Percentiles rank a stretch among this genome's conserved stretches.
Conservation (phyloP, 2,797 vertebrate genomes). For the Harpagifer antarcticus region DNA sequence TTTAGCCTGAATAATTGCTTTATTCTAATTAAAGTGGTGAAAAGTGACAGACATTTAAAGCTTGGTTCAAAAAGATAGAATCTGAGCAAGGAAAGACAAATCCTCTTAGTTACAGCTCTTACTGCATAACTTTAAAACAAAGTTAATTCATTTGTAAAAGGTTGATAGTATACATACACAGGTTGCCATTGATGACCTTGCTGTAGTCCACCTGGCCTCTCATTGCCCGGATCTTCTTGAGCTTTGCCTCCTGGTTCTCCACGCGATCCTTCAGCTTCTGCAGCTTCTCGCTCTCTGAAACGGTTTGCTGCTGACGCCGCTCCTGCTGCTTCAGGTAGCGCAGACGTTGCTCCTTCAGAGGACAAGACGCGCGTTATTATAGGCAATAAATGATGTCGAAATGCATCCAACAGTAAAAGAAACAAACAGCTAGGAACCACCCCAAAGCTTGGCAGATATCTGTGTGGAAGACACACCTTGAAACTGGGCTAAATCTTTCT, state of each 20-base stretch:
- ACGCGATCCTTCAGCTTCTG: slow-evolving; percentile 96
- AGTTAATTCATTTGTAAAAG: no score
- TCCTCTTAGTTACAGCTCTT: no score
- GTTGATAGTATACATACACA: slow-evolving; percentile 87
- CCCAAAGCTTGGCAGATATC: slow-evolving; percentile 13
- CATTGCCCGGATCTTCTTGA: slow-evolving; percentile 98
- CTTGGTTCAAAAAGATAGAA: no score
- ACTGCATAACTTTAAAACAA: not conserved
- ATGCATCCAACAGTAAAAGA: not conserved
- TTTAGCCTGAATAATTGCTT: no score
- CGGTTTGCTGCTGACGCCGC: slow-evolving; percentile 92
- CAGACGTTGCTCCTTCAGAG: slow-evolving; percentile 84
- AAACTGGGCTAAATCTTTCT: slow-evolving; percentile 54
- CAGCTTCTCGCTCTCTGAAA: slow-evolving; percentile 96
- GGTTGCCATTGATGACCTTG: slow-evolving; percentile 97
- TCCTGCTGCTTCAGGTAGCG: slow-evolving; percentile 97
- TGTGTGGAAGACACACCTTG: slow-evolving; percentile 8
- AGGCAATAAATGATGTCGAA: not conserved
- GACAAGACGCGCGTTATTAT: not conserved
- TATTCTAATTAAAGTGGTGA: no score
- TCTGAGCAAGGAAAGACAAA: no score
- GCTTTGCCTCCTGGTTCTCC: slow-evolving; percentile 96
- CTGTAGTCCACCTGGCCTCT: slow-evolving; percentile 98
- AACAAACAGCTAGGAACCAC: slow-evolving; percentile 12
- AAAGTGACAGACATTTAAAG: no score